phyloP scores from a whole-genome alignment of 2,888 invertebrate species.

The Neoitamus cyanurus region DNA sequence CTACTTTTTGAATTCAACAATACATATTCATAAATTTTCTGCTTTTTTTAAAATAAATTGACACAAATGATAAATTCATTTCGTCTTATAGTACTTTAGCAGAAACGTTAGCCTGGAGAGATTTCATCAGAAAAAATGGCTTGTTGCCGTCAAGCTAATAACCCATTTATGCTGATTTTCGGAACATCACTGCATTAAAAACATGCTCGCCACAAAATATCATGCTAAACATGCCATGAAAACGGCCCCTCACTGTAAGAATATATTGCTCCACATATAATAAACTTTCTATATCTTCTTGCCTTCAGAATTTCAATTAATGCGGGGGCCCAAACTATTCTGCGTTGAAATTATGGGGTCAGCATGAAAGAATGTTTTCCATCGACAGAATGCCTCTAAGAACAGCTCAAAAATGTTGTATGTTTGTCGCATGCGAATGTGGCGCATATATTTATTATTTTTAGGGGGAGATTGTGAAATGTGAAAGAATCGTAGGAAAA shows the following conservation, averaged over 20 bases:
- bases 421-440: background rate
- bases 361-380: slow-evolving; percentile 19
- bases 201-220: background rate
- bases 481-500: background rate
- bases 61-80: no score
- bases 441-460: background rate
- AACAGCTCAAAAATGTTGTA: background rate
- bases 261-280: slow-evolving; percentile 23
- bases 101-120: background rate
- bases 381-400: background rate
- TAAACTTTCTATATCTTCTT: slow-evolving; percentile 22
- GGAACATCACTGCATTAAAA: background rate
- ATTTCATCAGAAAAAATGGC: background rate
- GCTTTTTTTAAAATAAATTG: no score
- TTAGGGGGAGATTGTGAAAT: background rate
- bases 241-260: background rate
- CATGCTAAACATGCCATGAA: slow-evolving; percentile 15
- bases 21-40: no score
- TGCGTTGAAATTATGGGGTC: slow-evolving; percentile 30
- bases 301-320: slow-evolving; percentile 28
- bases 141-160: background rate
- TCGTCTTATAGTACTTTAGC: background rate
- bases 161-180: background rate
- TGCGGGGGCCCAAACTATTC: slow-evolving; percentile 25
- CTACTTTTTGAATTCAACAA: no score